A percentile compares a stretch with the other conserved stretches of the same genome.
These are phyloP conservation scores for Zele albiditarsus DNA, from an alignment of 2,888 invertebrate species.

Conservation along the genomic window DNA sequence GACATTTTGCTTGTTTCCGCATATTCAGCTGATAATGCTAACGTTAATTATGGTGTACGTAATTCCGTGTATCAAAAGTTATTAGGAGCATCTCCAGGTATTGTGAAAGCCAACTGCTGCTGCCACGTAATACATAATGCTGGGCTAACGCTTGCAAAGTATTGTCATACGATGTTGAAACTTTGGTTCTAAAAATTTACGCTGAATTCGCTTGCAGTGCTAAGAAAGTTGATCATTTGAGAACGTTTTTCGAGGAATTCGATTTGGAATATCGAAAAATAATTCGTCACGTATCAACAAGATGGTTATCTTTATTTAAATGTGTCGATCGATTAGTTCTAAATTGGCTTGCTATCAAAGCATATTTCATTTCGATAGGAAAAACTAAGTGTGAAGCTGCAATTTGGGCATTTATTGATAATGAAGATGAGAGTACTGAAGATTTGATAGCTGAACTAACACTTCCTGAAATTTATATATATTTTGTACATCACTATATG, in stretches of 20 bases:
- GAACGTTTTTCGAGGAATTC: not conserved
- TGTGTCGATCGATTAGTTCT: not conserved
- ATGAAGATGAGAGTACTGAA: not conserved
- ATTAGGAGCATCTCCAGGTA: not conserved
- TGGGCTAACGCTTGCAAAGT: constrained; percentile 1
- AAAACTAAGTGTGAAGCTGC: not conserved
- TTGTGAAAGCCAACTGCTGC: not conserved
- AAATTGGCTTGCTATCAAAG: not conserved
- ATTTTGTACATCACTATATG: not conserved
- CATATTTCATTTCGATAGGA: not conserved
- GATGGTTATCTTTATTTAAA: constrained; percentile 10
- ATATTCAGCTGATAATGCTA: not conserved
- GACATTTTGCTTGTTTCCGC: too few relatives aligned
- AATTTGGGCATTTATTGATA: not conserved
- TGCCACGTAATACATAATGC: constrained; percentile 4
- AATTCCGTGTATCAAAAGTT: constrained; percentile 8
- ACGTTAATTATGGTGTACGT: not conserved
- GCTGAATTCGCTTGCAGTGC: too few relatives aligned
- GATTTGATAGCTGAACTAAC: not conserved
- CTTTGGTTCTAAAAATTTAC: not conserved
- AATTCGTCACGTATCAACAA: not conserved
- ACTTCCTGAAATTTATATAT: not conserved
- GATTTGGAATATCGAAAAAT: not conserved
- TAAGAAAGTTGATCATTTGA: too few relatives aligned
- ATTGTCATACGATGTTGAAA: not conserved